phyloP scores from a whole-genome alignment of 2,113 vertebrate species.

The Pelecanoides urinatrix region DNA sequence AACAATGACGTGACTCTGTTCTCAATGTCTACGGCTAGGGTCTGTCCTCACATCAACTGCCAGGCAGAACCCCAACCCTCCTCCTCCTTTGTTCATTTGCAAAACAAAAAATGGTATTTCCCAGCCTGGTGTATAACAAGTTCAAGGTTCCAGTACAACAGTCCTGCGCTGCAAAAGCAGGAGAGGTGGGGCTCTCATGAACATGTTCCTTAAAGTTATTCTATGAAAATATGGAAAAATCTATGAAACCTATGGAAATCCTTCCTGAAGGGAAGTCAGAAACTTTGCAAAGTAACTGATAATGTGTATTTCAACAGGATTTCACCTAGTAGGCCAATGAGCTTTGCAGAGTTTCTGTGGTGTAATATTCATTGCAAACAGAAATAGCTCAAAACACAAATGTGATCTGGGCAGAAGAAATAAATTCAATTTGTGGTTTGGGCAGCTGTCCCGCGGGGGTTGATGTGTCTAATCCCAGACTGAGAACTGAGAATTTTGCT shows the following conservation, averaged over 20 bases:
- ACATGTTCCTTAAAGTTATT: neutral
- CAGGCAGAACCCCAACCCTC: neutral
- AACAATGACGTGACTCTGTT: neutral
- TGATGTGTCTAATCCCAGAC: neutral
- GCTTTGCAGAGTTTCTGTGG: conserved; percentile 15
- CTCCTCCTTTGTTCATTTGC: neutral
- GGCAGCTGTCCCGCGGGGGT: neutral
- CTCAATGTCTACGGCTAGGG: neutral
- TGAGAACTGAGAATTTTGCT: neutral
- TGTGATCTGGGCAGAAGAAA: neutral
- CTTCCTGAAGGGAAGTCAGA: neutral
- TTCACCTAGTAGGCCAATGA: neutral
- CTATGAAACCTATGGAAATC: neutral
- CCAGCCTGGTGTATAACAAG: neutral
- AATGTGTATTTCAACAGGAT: neutral
- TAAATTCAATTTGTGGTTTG: conserved; percentile 40
- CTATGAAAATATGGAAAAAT: neutral
- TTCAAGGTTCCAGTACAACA: too few relatives aligned
- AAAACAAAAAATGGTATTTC: neutral
- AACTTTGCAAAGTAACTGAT: neutral
- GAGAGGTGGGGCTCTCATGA: neutral
- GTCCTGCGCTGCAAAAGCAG: neutral
- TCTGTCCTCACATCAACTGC: neutral
- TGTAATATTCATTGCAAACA: conserved; percentile 39
- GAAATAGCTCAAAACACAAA: neutral